Evolutionary conservation across 2,888 invertebrate genomes (phyloP).

Genomic region (Halictus ligatus): DNA sequence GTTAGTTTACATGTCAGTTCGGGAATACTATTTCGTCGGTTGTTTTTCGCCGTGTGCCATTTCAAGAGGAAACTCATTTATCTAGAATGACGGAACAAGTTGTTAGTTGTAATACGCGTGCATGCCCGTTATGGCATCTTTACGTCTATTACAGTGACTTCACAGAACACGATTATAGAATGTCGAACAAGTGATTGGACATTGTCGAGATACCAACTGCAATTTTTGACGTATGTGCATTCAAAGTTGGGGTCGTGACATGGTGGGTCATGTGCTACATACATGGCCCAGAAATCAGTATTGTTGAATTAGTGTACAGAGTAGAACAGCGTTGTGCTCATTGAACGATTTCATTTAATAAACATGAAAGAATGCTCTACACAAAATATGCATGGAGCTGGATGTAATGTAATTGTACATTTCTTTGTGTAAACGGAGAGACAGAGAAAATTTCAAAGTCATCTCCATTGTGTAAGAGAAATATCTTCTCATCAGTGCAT

Average conservation of each 20-base stretch:
- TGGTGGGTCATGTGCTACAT: not conserved
- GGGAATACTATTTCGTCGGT: not conserved
- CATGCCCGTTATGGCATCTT: slow-evolving; percentile 10
- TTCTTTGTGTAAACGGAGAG: not conserved
- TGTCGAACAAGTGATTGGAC: not conserved
- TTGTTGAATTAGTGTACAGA: not conserved
- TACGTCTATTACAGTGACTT: slow-evolving; percentile 4
- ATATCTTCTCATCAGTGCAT: not conserved
- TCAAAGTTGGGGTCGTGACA: not conserved
- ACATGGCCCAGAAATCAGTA: not conserved
- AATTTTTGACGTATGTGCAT: not conserved
- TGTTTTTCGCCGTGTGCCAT: not conserved
- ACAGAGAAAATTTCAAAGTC: not conserved
- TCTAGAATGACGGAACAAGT: slow-evolving; percentile 5
- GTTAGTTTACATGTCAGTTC: not conserved
- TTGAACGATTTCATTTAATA: not conserved
- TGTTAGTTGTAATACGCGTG: not conserved
- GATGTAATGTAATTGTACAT: not conserved
- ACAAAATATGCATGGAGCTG: not conserved
- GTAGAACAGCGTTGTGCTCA: not conserved
- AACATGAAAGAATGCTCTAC: not conserved
- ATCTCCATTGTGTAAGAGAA: not conserved
- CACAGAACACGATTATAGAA: not conserved
- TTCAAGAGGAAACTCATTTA: slow-evolving; percentile 5
- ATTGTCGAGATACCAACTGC: not conserved